These are phyloP conservation scores for Speoplatyrhinus poulsoni DNA, from an alignment of 2,113 vertebrate genomes.

Conservation along the genomic window DNA sequence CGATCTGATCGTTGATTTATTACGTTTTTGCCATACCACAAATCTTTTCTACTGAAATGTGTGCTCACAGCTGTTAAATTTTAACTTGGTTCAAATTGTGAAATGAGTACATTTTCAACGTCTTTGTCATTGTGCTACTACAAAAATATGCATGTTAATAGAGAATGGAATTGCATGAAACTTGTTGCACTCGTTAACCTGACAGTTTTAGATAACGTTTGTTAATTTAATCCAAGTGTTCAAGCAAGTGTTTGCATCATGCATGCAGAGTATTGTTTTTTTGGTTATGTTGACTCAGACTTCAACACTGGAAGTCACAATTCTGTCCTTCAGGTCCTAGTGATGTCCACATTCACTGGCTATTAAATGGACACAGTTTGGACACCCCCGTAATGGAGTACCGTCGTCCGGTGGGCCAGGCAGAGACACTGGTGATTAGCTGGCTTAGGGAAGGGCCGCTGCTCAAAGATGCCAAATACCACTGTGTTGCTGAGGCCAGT, in stretches of 20 bases:
- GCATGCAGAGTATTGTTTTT: background rate
- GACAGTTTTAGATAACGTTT: too few relatives aligned
- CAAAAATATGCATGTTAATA: too few relatives aligned
- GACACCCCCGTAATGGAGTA: constrained; percentile 73
- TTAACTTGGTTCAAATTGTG: background rate
- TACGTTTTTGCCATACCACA: background rate
- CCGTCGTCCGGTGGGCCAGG: constrained; percentile 69
- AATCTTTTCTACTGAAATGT: background rate
- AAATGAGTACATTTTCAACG: too few relatives aligned
- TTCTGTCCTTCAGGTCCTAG: constrained; percentile 81
- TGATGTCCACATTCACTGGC: constrained; percentile 84
- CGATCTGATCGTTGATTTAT: background rate
- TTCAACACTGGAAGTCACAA: constrained; percentile 23
- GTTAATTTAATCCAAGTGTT: background rate
- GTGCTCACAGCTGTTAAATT: background rate
- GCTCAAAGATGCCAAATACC: constrained; percentile 79
- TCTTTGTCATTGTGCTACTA: too few relatives aligned
- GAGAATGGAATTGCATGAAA: too few relatives aligned
- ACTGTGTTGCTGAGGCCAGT: constrained; percentile 80
- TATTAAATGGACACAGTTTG: constrained; percentile 79
- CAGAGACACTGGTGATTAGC: constrained; percentile 81
- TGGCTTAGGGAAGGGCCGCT: constrained; percentile 83
- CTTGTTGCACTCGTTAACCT: too few relatives aligned
- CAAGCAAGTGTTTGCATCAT: background rate
- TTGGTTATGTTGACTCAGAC: background rate